phyloP scores from a whole-genome alignment of 2,888 invertebrate species.

The Morpho helenor region DNA sequence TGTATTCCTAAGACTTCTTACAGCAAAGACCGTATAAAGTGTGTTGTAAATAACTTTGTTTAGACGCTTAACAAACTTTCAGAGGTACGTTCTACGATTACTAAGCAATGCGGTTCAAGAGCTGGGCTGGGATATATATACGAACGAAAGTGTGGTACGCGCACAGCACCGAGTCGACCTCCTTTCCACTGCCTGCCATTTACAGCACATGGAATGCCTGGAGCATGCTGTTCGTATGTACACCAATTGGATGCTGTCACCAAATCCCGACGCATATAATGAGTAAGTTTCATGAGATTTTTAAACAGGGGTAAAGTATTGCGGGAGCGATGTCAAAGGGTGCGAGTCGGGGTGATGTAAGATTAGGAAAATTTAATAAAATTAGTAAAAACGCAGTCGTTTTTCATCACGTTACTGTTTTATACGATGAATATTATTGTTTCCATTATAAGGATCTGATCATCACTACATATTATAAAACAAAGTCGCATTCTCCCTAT shows the following conservation, averaged over 20 bases:
- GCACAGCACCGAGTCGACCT: conserved; percentile 86
- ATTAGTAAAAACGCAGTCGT: too few species aligned
- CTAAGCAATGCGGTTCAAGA: conserved; percentile 83
- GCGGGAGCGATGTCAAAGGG: too few species aligned
- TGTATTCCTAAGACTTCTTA: too few species aligned
- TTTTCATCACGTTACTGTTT: background rate
- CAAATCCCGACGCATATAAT: conserved; percentile 86
- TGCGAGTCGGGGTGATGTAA: too few species aligned
- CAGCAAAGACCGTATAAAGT: too few species aligned
- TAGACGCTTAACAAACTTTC: conserved; percentile 20
- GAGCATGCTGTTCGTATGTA: conserved; percentile 85
- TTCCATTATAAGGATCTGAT: too few species aligned
- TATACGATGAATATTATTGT: background rate
- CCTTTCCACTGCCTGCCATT: conserved; percentile 85
- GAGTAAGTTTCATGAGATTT: conserved; percentile 77
- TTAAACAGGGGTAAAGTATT: too few species aligned
- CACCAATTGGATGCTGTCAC: conserved; percentile 85
- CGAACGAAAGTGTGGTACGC: conserved; percentile 82
- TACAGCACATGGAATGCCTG: conserved; percentile 87
- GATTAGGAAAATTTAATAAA: too few species aligned
- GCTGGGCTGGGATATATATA: conserved; percentile 83
- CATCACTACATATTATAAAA: too few species aligned
- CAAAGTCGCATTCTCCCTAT: too few species aligned
- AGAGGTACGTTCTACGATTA: conserved; percentile 85
- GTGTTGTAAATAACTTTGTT: too few species aligned